Percentiles rank a stretch among this genome's conserved stretches.
Conservation (phyloP, 2,113 vertebrate genomes). For the Brevimyrus niger region DNA sequence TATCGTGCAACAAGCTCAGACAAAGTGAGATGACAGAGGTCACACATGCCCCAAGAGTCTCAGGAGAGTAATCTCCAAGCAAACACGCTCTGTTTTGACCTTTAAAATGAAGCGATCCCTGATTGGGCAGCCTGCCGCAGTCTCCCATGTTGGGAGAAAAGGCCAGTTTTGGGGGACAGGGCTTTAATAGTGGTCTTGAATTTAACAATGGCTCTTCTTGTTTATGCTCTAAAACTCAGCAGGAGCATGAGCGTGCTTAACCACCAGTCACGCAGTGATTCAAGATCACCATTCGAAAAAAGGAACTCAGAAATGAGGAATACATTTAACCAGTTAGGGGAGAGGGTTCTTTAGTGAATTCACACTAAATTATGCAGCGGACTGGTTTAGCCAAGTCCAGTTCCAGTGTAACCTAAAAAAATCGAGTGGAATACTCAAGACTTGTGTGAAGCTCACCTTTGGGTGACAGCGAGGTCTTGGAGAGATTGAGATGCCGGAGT, state of each 20-base stretch:
- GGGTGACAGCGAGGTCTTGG: conserved; percentile 79
- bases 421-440: background rate
- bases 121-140: background rate
- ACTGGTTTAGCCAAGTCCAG: background rate
- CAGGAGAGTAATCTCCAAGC: background rate
- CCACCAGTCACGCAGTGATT: background rate
- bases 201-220: background rate
- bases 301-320: background rate
- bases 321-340: background rate
- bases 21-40: background rate
- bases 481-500: conserved; percentile 81
- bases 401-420: background rate
- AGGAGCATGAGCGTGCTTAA: background rate
- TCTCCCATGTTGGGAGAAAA: background rate
- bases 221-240: background rate
- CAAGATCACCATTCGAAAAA: background rate
- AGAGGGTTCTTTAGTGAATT: background rate
- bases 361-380: background rate
- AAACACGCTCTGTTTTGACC: background rate
- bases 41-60: background rate
- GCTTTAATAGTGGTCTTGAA: background rate
- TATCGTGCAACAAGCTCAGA: background rate
- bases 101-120: background rate
- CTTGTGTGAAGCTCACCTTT: conserved; percentile 67
- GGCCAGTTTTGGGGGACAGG: background rate